These are phyloP conservation scores for Micronycteris hirsuta DNA, from an alignment of 2,113 vertebrate genomes.

Conservation along the genomic window DNA sequence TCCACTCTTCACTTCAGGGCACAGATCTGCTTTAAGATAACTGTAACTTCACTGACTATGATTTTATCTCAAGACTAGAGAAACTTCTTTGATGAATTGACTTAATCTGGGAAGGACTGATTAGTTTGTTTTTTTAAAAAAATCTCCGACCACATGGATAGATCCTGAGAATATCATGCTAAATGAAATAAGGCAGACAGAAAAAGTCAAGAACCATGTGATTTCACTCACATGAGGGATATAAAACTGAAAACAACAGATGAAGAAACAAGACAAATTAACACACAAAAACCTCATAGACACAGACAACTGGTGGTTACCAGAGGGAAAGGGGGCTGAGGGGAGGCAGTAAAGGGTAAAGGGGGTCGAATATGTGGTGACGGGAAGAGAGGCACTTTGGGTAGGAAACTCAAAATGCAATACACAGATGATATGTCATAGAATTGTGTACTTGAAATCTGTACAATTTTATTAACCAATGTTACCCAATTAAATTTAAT, in stretches of 20 bases:
- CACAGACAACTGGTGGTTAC: background rate
- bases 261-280: background rate
- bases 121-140: background rate
- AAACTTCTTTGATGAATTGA: conserved; percentile 48
- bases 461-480: background rate
- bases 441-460: background rate
- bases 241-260: background rate
- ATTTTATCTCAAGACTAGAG: background rate
- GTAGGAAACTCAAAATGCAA: background rate
- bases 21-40: conserved; percentile 31
- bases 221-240: background rate
- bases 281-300: background rate
- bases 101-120: background rate
- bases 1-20: background rate
- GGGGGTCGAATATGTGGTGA: background rate
- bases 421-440: background rate
- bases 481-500: background rate
- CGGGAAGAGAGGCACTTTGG: background rate
- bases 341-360: background rate
- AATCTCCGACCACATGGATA: background rate
- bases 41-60: accelerated
- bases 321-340: background rate
- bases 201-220: background rate
- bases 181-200: background rate
- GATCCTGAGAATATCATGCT: background rate